A percentile compares a stretch with the other conserved stretches of the same genome.
These are phyloP conservation scores for Ispidina lecontei DNA, from an alignment of 2,797 vertebrate genomes.

Conservation along the genomic window DNA sequence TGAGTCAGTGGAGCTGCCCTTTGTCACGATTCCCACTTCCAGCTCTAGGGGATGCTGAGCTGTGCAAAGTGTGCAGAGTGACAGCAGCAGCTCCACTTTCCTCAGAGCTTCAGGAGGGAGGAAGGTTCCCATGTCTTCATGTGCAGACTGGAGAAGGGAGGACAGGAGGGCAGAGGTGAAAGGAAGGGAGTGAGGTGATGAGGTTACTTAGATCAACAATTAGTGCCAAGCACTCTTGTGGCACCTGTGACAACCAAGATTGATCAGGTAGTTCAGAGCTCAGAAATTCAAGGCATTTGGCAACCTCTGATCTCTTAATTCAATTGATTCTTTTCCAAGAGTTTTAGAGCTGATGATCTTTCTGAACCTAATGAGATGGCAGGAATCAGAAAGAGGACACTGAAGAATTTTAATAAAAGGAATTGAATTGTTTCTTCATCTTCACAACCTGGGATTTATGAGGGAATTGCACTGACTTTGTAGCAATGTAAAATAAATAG, in stretches of 20 bases:
- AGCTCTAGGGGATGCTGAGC: not conserved
- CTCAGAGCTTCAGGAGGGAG: not conserved
- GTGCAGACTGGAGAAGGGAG: not conserved
- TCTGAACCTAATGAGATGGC: conserved; percentile 75
- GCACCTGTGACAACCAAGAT: conserved; percentile 13
- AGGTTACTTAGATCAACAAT: conserved; percentile 24
- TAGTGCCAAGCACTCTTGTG: not conserved
- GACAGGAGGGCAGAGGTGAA: not conserved
- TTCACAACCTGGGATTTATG: conserved; percentile 80
- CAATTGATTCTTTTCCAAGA: conserved; percentile 61
- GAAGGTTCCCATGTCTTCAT: not conserved
- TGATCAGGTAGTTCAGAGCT: conserved; percentile 44
- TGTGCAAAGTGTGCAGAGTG: not conserved
- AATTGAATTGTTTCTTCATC: conserved; percentile 75
- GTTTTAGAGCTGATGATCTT: conserved; percentile 74
- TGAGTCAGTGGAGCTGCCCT: not conserved
- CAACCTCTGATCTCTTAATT: conserved; percentile 52
- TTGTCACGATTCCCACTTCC: conserved; percentile 26
- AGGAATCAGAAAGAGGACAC: conserved; percentile 70
- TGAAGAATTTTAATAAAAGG: conserved; percentile 76
- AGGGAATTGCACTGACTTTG: conserved; percentile 80
- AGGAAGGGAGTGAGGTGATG: not conserved
- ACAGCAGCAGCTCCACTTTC: not conserved
- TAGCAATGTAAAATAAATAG: conserved; percentile 84
- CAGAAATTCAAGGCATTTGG: conserved; percentile 43